Conservation (phyloP, 1,140 invertebrate species). For the Grapholita molesta region DNA sequence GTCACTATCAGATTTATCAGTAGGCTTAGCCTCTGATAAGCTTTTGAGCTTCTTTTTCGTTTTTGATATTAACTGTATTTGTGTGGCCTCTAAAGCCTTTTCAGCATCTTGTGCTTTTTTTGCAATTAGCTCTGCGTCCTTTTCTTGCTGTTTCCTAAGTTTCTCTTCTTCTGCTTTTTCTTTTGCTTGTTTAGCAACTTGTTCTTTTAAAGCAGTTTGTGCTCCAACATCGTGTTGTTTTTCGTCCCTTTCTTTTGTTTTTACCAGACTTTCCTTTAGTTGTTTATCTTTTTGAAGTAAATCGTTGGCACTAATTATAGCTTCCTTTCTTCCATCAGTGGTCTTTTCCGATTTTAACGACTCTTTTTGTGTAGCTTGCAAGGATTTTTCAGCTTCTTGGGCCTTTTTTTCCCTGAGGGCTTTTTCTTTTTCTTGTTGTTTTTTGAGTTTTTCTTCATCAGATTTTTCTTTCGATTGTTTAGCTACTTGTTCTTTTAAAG, state of each 20-base stretch:
- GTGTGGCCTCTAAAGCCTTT: not conserved
- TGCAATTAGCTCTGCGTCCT: not conserved
- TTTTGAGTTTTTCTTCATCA: not conserved
- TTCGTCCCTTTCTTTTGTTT: not conserved
- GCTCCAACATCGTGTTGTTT: not conserved
- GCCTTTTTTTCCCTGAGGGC: not conserved
- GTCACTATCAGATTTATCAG: slow-evolving; percentile 11
- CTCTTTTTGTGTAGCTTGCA: not conserved
- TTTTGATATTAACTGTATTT: not conserved
- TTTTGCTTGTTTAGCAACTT: not conserved
- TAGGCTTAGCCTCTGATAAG: not conserved
- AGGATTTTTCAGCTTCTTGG: not conserved
- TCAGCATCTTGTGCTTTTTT: not conserved
- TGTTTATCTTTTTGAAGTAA: not conserved
- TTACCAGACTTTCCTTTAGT: not conserved
- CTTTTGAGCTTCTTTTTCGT: not conserved
- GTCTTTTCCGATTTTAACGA: slow-evolving; percentile 19
- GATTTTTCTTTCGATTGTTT: not conserved
- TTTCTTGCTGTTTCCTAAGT: slow-evolving; percentile 12
- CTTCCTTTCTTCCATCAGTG: slow-evolving; percentile 18
- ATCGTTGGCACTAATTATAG: not conserved
- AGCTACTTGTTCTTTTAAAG: not conserved
- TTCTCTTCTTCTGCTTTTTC: slow-evolving; percentile 19
- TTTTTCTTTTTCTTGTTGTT: not conserved
- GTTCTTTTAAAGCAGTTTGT: not conserved